Percentiles rank a stretch among this genome's conserved stretches.
phyloP scores from a whole-genome alignment of 2,113 vertebrate species.

The Ellobius talpinus region DNA sequence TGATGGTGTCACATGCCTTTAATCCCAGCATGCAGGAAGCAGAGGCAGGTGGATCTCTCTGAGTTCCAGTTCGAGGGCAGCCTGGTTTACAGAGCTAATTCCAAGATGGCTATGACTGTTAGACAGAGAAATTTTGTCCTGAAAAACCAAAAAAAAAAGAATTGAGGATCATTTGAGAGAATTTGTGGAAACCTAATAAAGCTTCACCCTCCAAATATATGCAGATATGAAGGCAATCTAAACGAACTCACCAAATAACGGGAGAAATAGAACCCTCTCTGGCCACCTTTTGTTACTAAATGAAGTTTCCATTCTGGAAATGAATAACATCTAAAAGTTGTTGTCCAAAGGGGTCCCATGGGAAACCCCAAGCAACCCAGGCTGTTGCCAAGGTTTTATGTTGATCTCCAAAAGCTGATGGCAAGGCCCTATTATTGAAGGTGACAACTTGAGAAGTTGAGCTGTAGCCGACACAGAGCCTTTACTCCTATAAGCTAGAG shows the following conservation, averaged over 20 bases:
- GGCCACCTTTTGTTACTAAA: not conserved
- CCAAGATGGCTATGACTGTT: too few relatives aligned
- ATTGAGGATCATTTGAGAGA: not conserved
- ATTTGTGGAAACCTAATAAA: not conserved
- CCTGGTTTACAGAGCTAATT: too few relatives aligned
- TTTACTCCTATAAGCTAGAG: not conserved
- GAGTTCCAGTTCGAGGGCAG: too few relatives aligned
- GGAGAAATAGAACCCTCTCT: not conserved
- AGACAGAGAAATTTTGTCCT: too few relatives aligned
- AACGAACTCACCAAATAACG: not conserved
- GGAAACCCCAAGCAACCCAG: not conserved
- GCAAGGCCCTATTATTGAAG: not conserved
- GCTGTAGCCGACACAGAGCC: not conserved
- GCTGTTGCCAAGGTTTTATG: not conserved
- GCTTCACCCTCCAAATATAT: not conserved
- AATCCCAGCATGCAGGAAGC: too few relatives aligned
- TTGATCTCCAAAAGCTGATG: not conserved
- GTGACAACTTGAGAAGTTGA: not conserved
- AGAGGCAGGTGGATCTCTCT: too few relatives aligned
- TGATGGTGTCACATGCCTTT: too few relatives aligned
- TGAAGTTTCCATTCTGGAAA: not conserved
- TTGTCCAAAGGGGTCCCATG: not conserved
- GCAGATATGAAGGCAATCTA: not conserved
- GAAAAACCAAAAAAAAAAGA: too few relatives aligned
- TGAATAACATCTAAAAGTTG: not conserved